These are phyloP conservation scores for Chelon labrosus DNA, from an alignment of 2,797 vertebrate genomes.

Conservation along the genomic window DNA sequence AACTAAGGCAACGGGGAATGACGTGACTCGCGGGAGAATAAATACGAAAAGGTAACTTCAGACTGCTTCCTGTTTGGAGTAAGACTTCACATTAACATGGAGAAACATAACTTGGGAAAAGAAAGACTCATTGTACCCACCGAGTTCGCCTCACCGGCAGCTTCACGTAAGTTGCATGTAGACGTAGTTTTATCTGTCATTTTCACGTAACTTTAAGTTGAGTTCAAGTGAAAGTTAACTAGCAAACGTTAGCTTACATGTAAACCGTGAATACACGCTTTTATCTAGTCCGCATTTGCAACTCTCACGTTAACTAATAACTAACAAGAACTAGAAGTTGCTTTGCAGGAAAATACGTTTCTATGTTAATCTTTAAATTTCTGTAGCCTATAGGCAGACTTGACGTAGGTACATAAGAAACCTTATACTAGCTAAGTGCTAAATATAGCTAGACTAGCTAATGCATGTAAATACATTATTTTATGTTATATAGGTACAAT, in stretches of 20 bases:
- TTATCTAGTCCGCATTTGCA: neutral
- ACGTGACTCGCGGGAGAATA: constrained; percentile 52
- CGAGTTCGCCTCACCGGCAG: constrained; percentile 70
- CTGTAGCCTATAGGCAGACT: neutral
- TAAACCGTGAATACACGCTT: no score
- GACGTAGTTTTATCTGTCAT: neutral
- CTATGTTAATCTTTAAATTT: neutral
- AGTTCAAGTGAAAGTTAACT: neutral
- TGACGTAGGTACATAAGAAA: neutral
- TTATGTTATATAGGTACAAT: constrained; percentile 56
- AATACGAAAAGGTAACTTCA: neutral
- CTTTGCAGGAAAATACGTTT: neutral
- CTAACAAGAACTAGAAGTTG: neutral
- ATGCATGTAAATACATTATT: neutral
- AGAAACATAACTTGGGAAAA: constrained; percentile 45
- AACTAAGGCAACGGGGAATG: constrained; percentile 55
- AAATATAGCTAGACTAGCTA: neutral
- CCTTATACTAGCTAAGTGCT: neutral
- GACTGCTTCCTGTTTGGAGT: neutral
- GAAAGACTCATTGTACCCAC: constrained; percentile 76
- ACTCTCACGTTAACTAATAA: neutral
- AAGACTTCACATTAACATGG: constrained; percentile 58
- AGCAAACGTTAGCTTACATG: constrained; percentile 14
- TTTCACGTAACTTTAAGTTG: neutral
- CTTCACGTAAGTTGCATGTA: constrained; percentile 64